phyloP scores from a whole-genome alignment of 2,797 vertebrate species.

The Mus spretus region DNA sequence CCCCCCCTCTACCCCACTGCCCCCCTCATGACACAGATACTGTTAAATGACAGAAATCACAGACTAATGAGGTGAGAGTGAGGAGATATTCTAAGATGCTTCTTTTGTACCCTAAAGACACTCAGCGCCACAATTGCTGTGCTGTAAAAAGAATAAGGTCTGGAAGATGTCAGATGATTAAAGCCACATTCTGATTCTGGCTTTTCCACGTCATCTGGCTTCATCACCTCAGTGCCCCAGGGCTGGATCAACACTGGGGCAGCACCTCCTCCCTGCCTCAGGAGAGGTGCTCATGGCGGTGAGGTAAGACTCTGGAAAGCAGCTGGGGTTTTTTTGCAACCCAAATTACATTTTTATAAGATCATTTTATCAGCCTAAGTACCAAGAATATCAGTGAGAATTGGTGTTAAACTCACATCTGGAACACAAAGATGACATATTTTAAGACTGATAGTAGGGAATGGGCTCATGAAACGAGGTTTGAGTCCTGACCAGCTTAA shows the following conservation, averaged over 20 bases:
- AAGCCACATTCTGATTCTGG: background rate
- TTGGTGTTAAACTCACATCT: background rate
- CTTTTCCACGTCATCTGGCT: background rate
- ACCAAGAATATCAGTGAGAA: conserved; percentile 25
- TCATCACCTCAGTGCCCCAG: background rate
- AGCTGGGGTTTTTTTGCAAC: conserved; percentile 58
- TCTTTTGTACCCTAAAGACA: background rate
- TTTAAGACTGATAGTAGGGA: conserved; percentile 47
- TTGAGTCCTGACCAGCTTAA: background rate
- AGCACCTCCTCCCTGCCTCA: conserved; percentile 32
- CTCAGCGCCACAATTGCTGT: background rate
- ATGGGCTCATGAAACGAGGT: background rate
- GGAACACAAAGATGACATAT: conserved; percentile 54
- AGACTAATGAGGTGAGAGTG: background rate
- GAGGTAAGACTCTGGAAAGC: conserved; percentile 80
- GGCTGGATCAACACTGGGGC: background rate
- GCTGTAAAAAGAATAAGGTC: background rate
- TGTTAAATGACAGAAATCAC: conserved; percentile 1
- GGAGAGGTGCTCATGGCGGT: conserved; percentile 55
- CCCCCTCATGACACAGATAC: background rate
- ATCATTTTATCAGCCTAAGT: conserved; percentile 63
- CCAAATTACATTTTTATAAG: conserved; percentile 64
- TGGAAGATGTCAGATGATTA: background rate
- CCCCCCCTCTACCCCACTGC: no score
- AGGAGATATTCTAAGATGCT: background rate